A percentile compares a stretch with the other conserved stretches of the same genome.
Conservation (phyloP, 2,797 vertebrate genomes). For the Sebastes matsubarae region DNA sequence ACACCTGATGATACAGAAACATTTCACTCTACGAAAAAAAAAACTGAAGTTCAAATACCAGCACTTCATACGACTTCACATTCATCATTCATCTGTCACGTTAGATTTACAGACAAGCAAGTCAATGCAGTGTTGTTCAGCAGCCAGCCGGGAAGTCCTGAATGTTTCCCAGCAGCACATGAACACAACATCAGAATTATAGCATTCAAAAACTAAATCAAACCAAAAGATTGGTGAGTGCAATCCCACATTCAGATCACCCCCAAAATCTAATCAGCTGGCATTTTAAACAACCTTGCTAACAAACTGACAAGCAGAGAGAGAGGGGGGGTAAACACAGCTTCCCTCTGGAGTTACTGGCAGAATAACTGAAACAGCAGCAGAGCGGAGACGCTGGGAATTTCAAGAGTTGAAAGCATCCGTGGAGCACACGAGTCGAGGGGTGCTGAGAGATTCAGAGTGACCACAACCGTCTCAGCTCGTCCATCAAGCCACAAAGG, state of each 20-base stretch:
- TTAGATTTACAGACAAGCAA: constrained; percentile 7
- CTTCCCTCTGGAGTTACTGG: not conserved
- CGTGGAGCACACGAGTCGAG: constrained; percentile 17
- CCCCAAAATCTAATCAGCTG: no score
- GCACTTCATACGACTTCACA: not conserved
- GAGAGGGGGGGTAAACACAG: not conserved
- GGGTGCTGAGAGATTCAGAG: constrained; percentile 50
- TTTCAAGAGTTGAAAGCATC: constrained; percentile 39
- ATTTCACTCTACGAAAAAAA: not conserved
- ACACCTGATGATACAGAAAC: not conserved
- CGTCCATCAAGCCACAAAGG: constrained; percentile 39
- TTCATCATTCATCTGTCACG: constrained; percentile 17
- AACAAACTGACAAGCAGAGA: constrained; percentile 13
- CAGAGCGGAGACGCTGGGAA: not conserved
- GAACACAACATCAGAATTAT: constrained; percentile 47
- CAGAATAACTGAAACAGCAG: constrained; percentile 34
- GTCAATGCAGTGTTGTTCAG: not conserved
- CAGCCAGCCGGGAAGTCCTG: constrained; percentile 3
- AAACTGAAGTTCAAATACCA: not conserved
- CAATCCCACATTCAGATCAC: constrained; percentile 41
- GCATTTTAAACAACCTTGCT: not conserved
- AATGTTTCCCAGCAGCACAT: constrained; percentile 36
- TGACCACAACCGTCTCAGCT: constrained; percentile 48
- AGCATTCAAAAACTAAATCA: constrained; percentile 31
- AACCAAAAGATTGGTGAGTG: constrained; percentile 31